Evolutionary conservation across 2,888 invertebrate genomes (phyloP).

Genomic region (Adela reaumurella): DNA sequence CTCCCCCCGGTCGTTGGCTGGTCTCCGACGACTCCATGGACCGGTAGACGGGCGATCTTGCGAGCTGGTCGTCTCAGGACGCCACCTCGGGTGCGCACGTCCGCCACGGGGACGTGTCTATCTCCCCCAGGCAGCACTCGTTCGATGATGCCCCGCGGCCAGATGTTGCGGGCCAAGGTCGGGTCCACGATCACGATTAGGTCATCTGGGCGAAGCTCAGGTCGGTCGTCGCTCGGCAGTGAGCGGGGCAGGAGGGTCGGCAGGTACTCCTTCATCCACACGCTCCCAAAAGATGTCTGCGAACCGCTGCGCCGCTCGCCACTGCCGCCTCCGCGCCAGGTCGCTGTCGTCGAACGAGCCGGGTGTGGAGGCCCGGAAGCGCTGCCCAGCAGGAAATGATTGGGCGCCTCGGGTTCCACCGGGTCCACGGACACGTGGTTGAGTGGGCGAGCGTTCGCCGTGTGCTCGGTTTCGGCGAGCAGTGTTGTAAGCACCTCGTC

Average conservation of each 20-base stretch:
- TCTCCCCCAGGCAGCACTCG: no score
- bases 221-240: background rate
- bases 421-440: background rate
- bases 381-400: background rate
- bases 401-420: constrained; percentile 1
- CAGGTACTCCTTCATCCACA: background rate
- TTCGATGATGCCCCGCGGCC: no score
- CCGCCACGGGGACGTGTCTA: background rate
- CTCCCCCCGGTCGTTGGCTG: background rate
- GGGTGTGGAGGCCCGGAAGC: background rate
- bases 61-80: background rate
- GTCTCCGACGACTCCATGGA: background rate
- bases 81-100: background rate
- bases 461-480: constrained; percentile 1
- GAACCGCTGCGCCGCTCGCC: no score
- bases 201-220: background rate
- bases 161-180: background rate
- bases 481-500: constrained; percentile 1
- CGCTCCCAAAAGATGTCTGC: no score
- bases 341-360: background rate
- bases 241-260: background rate
- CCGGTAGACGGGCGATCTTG: background rate
- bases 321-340: no score
- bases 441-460: constrained; percentile 1
- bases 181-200: background rate